phyloP scores from a whole-genome alignment of 2,888 invertebrate species.

The Ashinkailepas kermadecensis region DNA sequence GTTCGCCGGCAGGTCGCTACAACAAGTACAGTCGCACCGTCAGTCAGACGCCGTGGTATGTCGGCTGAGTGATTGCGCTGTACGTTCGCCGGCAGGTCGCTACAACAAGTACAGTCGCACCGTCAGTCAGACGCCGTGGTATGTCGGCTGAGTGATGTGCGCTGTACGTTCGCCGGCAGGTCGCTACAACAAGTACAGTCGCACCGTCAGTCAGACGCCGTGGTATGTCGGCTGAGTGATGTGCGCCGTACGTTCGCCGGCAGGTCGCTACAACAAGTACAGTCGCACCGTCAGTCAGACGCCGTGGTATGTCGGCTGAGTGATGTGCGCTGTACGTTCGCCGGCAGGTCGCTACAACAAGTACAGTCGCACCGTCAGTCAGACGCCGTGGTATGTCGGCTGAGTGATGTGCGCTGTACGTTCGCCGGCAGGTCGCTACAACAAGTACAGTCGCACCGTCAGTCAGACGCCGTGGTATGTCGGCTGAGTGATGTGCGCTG shows the following conservation, averaged over 20 bases:
- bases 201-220: slow-evolving; percentile 84
- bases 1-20: slow-evolving; percentile 56
- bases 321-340: neutral
- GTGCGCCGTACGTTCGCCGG: neutral
- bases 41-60: slow-evolving; percentile 69
- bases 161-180: slow-evolving; percentile 40
- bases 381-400: slow-evolving; percentile 58
- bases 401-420: too few species aligned
- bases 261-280: slow-evolving; percentile 72
- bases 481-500: too few species aligned
- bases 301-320: slow-evolving; percentile 46
- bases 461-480: slow-evolving; percentile 69
- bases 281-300: slow-evolving; percentile 82
- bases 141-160: too few species aligned
- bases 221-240: too few species aligned
- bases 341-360: slow-evolving; percentile 68
- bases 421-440: slow-evolving; percentile 57
- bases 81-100: slow-evolving; percentile 47
- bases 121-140: slow-evolving; percentile 76
- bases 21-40: slow-evolving; percentile 72
- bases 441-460: slow-evolving; percentile 71
- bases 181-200: slow-evolving; percentile 75
- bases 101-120: slow-evolving; percentile 76
- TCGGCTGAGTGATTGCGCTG: too few species aligned
- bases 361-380: slow-evolving; percentile 71